A percentile compares a stretch with the other conserved stretches of the same genome.
Conservation (phyloP, 2,113 vertebrate genomes). For the Heterochromis multidens region DNA sequence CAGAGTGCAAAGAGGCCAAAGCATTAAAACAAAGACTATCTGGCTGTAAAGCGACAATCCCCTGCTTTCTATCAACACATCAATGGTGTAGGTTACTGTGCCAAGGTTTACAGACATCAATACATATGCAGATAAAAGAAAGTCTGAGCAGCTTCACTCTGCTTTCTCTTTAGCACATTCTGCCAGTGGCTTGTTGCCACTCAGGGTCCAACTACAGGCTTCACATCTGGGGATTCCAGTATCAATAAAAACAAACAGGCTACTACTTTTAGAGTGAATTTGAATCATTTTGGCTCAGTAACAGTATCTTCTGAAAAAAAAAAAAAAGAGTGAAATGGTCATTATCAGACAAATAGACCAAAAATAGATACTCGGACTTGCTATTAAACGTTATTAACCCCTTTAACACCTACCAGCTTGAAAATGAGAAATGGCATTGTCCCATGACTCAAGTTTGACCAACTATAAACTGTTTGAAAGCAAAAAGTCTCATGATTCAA, state of each 20-base stretch:
- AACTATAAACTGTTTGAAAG: neutral
- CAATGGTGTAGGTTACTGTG: neutral
- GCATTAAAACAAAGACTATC: neutral
- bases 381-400: neutral
- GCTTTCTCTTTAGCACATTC: neutral
- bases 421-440: too few species aligned
- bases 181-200: neutral
- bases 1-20: neutral
- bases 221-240: neutral
- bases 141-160: neutral
- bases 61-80: neutral
- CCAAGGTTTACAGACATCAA: neutral
- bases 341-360: neutral
- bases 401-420: neutral
- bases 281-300: neutral
- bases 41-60: neutral
- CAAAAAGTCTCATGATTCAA: neutral
- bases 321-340: neutral
- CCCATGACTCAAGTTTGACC: rapidly evolving
- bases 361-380: neutral
- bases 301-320: rapidly evolving
- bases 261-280: neutral
- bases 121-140: neutral
- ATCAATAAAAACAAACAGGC: neutral
- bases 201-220: neutral